phyloP scores from a whole-genome alignment of 2,113 vertebrate species.

The Charina bottae region DNA sequence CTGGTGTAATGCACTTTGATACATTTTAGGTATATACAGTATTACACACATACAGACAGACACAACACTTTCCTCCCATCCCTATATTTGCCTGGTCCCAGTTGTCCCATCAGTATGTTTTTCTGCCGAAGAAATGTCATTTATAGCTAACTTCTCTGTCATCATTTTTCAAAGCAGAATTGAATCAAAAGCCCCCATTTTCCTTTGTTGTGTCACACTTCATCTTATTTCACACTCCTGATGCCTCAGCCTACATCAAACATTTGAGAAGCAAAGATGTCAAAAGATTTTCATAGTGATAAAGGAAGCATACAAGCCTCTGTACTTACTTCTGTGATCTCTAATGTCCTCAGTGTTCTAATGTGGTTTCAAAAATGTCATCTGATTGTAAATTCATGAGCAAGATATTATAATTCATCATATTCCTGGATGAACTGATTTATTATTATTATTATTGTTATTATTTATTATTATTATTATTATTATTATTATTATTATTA shows the following conservation, averaged over 20 bases:
- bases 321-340: not conserved
- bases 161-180: not conserved
- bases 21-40: not conserved
- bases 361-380: not conserved
- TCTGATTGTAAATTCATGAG: not conserved
- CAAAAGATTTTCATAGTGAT: not conserved
- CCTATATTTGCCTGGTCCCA: not conserved
- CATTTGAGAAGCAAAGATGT: slow-evolving; percentile 20
- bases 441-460: no score
- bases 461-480: no score
- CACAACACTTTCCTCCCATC: not conserved
- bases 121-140: not conserved
- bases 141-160: not conserved
- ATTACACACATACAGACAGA: not conserved
- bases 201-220: not conserved
- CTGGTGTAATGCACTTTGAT: not conserved
- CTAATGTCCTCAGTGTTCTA: not conserved
- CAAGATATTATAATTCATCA: not conserved
- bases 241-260: not conserved
- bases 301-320: not conserved
- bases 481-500: no score
- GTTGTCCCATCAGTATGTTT: not conserved
- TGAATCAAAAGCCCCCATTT: not conserved
- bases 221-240: not conserved
- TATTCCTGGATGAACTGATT: not conserved